Evolutionary conservation across 2,888 invertebrate genomes (phyloP).

Genomic region (Torymus tubicola): DNA sequence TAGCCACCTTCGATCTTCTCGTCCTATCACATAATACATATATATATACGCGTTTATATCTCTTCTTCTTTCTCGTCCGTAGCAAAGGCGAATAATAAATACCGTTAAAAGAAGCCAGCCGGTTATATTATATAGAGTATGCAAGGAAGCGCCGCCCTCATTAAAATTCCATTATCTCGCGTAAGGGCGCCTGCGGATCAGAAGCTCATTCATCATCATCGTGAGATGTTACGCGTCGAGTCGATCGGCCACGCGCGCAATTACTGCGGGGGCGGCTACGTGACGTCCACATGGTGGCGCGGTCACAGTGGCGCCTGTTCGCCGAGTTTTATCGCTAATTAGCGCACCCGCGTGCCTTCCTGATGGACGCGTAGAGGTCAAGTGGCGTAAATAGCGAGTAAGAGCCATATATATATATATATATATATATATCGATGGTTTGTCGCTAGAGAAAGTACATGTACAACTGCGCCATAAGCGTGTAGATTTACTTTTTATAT

Average conservation of each 20-base stretch:
- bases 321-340: constrained; percentile 36
- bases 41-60: too few relatives aligned
- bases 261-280: background rate
- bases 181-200: constrained; percentile 12
- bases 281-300: background rate
- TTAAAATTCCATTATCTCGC: constrained; percentile 46
- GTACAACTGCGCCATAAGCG: too few relatives aligned
- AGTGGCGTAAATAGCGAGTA: background rate
- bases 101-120: too few relatives aligned
- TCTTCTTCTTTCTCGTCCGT: too few relatives aligned
- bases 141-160: background rate
- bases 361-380: constrained; percentile 23
- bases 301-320: background rate
- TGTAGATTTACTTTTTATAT: too few relatives aligned
- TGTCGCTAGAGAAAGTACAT: too few relatives aligned
- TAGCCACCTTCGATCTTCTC: background rate
- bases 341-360: background rate
- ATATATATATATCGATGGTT: too few relatives aligned
- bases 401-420: too few relatives aligned
- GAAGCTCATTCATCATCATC: constrained; percentile 38
- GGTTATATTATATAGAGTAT: too few relatives aligned
- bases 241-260: constrained; percentile 18
- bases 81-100: too few relatives aligned
- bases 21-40: too few relatives aligned
- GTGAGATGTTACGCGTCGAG: background rate